A percentile compares a stretch with the other conserved stretches of the same genome.
Evolutionary conservation across 2,113 vertebrate species (phyloP).

Genomic region (Embiotoca jacksoni): DNA sequence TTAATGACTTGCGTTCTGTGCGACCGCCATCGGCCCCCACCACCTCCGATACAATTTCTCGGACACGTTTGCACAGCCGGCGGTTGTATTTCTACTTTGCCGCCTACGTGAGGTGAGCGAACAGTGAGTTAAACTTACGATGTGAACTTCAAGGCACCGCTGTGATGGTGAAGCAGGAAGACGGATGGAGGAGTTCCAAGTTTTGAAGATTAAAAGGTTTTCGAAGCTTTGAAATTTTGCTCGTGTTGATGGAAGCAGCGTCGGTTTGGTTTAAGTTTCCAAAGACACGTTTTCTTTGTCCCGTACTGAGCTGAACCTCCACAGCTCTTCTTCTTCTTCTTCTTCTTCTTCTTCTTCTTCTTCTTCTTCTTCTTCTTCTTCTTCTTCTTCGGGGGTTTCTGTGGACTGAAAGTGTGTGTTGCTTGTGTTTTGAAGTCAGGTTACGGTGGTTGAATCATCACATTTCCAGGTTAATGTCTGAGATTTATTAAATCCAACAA

Average conservation of each 20-base stretch:
- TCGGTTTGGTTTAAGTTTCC: not conserved
- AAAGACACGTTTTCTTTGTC: conserved; percentile 2
- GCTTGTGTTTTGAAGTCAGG: no score
- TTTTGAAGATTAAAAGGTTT: conserved; percentile 20
- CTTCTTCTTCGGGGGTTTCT: conserved; percentile 24
- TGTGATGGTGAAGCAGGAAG: not conserved
- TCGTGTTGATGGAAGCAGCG: not conserved
- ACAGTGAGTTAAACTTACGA: not conserved
- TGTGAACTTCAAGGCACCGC: not conserved
- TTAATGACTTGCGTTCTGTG: no score
- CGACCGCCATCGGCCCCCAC: not conserved
- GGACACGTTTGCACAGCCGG: not conserved
- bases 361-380: no score
- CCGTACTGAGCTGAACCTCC: conserved; percentile 20
- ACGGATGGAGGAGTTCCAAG: not conserved
- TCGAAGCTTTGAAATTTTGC: not conserved
- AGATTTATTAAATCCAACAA: no score
- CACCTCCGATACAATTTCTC: not conserved
- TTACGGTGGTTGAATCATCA: no score
- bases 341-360: no score
- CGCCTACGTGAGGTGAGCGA: not conserved
- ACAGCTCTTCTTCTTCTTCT: not conserved
- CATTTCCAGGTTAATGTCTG: no score
- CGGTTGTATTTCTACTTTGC: not conserved
- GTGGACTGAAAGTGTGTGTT: no score